phyloP scores from a whole-genome alignment of 2,797 vertebrate genomes.

The Sebastolobus alascanus region DNA sequence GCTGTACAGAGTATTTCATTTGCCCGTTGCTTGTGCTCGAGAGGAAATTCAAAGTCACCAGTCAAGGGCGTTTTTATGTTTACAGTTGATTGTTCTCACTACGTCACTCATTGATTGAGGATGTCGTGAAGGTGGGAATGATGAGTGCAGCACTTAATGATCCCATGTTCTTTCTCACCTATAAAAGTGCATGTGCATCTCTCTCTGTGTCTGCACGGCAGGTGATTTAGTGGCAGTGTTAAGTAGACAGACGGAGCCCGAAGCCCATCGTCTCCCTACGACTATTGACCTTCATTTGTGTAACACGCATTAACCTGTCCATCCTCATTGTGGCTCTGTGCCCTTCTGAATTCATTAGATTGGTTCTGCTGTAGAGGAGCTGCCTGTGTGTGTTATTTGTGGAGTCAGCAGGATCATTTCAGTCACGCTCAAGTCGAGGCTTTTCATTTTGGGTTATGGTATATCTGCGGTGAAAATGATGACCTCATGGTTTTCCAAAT shows the following conservation, averaged over 20 bases:
- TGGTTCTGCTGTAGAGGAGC: conserved; percentile 23
- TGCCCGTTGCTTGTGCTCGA: not conserved
- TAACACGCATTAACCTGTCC: conserved; percentile 25
- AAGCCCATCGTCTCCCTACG: not conserved
- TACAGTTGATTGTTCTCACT: not conserved
- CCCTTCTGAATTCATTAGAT: conserved; percentile 10
- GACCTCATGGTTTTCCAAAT: conserved; percentile 76
- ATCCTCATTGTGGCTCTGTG: conserved; percentile 1
- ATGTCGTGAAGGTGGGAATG: conserved; percentile 11
- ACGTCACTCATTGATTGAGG: not conserved
- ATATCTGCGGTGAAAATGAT: conserved; percentile 73
- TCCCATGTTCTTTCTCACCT: conserved; percentile 34
- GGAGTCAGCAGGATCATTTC: conserved; percentile 55
- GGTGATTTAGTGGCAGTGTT: conserved; percentile 42
- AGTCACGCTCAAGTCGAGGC: conserved; percentile 46
- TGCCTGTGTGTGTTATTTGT: conserved; percentile 44
- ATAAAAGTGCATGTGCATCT: conserved; percentile 21
- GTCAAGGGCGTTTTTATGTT: conserved; percentile 34
- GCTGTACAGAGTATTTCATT: conserved; percentile 24
- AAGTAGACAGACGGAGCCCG: conserved; percentile 40
- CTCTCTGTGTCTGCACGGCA: not conserved
- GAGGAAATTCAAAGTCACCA: conserved; percentile 28
- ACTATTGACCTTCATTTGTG: conserved; percentile 54
- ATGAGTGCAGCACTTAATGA: conserved; percentile 12
- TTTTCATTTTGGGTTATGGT: conserved; percentile 67